Conservation (phyloP, 1,140 invertebrate species). For the Elysia chlorotica region DNA sequence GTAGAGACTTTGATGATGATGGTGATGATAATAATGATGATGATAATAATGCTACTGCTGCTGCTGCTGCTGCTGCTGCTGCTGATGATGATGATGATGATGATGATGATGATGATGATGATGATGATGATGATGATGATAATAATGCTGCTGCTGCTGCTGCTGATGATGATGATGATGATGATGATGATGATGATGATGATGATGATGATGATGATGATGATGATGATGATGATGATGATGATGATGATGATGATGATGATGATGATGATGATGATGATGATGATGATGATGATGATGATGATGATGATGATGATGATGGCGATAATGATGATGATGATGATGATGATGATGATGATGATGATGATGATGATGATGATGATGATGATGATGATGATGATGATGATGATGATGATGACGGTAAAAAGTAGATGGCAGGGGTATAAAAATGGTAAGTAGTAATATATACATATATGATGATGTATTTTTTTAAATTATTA, state of each 20-base stretch:
- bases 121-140: constrained; percentile 1
- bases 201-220: not conserved
- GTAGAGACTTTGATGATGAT: not conserved
- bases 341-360: too few relatives aligned
- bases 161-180: not conserved
- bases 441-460: too few relatives aligned
- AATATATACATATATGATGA: too few relatives aligned
- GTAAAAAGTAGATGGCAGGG: too few relatives aligned
- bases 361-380: too few relatives aligned
- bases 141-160: not conserved
- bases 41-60: not conserved
- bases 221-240: not conserved
- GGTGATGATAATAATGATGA: not conserved
- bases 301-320: constrained; percentile 26
- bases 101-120: constrained; percentile 1
- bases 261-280: constrained; percentile 23
- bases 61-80: not conserved
- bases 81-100: not conserved
- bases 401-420: too few relatives aligned
- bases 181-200: not conserved
- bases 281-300: constrained; percentile 13
- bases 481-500: too few relatives aligned
- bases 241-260: constrained; percentile 24
- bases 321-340: not conserved
- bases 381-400: too few relatives aligned